These are phyloP conservation scores for Chlorocebus sabaeus DNA, from an alignment of 2,113 vertebrate genomes.

Conservation along the genomic window DNA sequence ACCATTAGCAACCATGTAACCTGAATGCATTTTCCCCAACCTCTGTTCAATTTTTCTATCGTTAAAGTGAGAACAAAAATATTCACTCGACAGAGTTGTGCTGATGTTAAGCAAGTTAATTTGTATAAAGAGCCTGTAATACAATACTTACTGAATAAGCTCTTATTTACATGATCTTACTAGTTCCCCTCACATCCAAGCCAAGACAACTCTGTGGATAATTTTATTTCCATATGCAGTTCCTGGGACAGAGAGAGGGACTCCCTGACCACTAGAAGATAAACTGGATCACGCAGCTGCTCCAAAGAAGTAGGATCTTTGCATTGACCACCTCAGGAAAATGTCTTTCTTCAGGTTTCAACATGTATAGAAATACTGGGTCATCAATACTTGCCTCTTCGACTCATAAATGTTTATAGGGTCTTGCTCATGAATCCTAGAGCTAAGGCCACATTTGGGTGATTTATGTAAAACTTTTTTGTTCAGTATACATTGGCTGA, in stretches of 20 bases:
- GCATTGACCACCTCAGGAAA: background rate
- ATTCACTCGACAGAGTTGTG: background rate
- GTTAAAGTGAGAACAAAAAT: background rate
- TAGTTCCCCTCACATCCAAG: background rate
- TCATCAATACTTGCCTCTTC: background rate
- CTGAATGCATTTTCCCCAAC: background rate
- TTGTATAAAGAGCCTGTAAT: background rate
- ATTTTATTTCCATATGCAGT: background rate
- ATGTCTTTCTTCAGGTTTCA: background rate
- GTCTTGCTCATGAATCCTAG: background rate
- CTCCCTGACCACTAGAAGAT: background rate
- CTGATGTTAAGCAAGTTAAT: conserved; percentile 27
- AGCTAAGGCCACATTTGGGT: background rate
- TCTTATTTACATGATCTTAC: background rate
- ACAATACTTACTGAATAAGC: background rate
- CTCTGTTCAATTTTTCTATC: background rate
- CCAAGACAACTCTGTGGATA: background rate
- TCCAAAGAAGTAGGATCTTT: background rate
- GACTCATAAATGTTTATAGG: background rate
- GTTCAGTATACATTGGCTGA: background rate
- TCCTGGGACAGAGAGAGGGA: background rate
- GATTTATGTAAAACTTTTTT: background rate
- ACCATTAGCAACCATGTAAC: background rate
- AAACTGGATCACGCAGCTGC: background rate
- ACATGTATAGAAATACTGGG: background rate